phyloP scores from a whole-genome alignment of 2,888 invertebrate species.

The Acleris laterana region DNA sequence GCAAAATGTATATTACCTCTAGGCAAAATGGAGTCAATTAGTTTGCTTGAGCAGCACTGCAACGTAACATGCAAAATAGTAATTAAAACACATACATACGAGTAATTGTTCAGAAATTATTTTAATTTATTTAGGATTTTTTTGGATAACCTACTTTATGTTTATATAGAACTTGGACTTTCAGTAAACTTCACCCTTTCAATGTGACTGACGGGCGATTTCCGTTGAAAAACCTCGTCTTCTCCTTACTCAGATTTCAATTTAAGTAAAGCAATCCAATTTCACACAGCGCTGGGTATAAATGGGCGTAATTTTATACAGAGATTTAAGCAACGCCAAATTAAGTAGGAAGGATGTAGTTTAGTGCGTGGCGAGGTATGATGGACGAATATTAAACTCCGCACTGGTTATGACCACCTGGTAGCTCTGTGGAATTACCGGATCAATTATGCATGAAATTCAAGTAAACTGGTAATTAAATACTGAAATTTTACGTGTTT shows the following conservation, averaged over 20 bases:
- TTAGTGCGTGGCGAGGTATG: conserved; percentile 34
- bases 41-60: too few species aligned
- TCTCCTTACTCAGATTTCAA: conserved; percentile 56
- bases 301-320: conserved; percentile 58
- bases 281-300: conserved; percentile 64
- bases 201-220: conserved; percentile 25
- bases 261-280: conserved; percentile 67
- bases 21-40: too few species aligned
- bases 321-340: conserved; percentile 40
- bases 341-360: conserved; percentile 37
- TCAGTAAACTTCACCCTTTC: conserved; percentile 17
- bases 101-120: too few species aligned
- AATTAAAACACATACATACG: too few species aligned
- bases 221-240: conserved; percentile 25
- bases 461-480: background rate
- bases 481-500: background rate
- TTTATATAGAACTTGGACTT: background rate
- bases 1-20: too few species aligned
- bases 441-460: conserved; percentile 1
- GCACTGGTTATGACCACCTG: conserved; percentile 10
- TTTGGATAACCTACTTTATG: background rate
- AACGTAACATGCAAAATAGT: too few species aligned
- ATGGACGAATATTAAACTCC: conserved; percentile 34
- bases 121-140: too few species aligned
- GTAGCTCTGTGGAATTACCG: conserved; percentile 4